phyloP scores from a whole-genome alignment of 2,797 vertebrate species.

The Sebastes itinus region DNA sequence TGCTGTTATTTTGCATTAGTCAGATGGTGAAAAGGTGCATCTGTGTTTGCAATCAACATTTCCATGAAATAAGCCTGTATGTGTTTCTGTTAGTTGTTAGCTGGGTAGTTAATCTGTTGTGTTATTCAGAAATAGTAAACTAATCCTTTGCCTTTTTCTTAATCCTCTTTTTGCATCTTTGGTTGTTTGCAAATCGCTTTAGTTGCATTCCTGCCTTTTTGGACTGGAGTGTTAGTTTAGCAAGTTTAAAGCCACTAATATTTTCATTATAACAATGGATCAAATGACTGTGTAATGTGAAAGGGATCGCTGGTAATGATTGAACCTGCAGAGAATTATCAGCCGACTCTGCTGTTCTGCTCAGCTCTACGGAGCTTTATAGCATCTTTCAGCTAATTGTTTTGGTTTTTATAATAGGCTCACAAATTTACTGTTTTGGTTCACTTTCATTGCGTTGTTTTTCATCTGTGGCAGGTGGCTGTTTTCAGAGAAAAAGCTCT shows the following conservation, averaged over 20 bases:
- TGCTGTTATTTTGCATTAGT: neutral
- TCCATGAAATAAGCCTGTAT: neutral
- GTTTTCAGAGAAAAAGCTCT: neutral
- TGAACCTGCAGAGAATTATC: neutral
- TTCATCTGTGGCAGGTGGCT: neutral
- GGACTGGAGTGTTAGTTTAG: neutral
- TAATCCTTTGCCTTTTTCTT: neutral
- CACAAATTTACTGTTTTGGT: neutral
- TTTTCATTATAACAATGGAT: neutral
- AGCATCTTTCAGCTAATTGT: neutral
- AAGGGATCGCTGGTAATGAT: neutral
- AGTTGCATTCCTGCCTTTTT: neutral
- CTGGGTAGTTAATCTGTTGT: neutral
- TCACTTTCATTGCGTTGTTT: neutral
- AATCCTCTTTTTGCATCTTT: neutral
- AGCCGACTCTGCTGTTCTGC: neutral
- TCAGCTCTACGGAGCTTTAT: neutral
- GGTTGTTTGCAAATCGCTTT: neutral
- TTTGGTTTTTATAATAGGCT: neutral
- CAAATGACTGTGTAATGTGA: neutral
- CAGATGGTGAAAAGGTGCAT: neutral
- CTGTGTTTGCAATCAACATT: neutral
- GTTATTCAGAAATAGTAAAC: neutral
- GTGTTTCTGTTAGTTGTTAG: neutral
- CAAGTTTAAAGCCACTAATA: neutral